Percentiles rank a stretch among this genome's conserved stretches.
Evolutionary conservation across 2,797 vertebrate species (phyloP).

Genomic region (Coregonus sp.): DNA sequence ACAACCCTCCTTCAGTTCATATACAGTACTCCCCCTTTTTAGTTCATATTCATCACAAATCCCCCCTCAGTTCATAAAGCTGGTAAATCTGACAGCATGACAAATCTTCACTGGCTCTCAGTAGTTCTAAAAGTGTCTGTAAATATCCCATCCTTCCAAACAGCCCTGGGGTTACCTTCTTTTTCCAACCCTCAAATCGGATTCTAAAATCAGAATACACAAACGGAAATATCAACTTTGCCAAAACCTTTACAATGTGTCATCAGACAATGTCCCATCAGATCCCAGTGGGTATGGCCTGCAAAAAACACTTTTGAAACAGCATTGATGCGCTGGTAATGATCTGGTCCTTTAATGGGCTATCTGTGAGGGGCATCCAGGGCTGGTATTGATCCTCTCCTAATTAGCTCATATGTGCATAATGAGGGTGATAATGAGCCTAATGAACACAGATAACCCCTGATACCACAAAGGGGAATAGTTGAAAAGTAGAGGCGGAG

Average conservation of each 20-base stretch:
- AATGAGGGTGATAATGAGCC: constrained; percentile 62
- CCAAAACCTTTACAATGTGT: constrained; percentile 54
- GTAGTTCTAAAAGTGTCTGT: constrained; percentile 45
- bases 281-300: constrained; percentile 43
- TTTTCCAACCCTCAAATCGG: constrained; percentile 61
- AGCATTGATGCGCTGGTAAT: constrained; percentile 57
- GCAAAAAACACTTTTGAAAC: constrained; percentile 62
- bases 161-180: constrained; percentile 47
- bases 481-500: neutral
- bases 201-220: constrained; percentile 35
- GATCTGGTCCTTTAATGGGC: constrained; percentile 40
- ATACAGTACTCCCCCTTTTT: neutral
- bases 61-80: constrained; percentile 45
- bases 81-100: constrained; percentile 45
- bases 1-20: neutral
- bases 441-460: constrained; percentile 52
- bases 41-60: constrained; percentile 29
- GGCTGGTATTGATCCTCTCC: constrained; percentile 63
- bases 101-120: constrained; percentile 40
- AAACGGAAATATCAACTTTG: constrained; percentile 54
- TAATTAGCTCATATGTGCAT: constrained; percentile 69
- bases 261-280: constrained; percentile 42
- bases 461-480: constrained; percentile 36
- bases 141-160: constrained; percentile 59
- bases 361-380: constrained; percentile 58